Evolutionary conservation across 2,888 invertebrate species (phyloP).

Genomic region (Drosophila leonis): DNA sequence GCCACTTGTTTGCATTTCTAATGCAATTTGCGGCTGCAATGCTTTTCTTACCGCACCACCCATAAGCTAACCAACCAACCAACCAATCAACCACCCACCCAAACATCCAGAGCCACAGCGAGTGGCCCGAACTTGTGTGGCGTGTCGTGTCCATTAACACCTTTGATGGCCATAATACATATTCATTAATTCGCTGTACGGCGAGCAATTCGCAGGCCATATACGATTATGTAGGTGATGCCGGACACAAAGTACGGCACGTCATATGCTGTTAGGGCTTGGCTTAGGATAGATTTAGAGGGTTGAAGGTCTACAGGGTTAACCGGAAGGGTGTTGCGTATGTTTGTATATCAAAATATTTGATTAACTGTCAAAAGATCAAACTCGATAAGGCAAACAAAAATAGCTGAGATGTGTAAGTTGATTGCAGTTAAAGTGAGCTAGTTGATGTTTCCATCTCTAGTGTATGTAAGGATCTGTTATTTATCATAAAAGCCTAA

Average conservation of each 20-base stretch:
- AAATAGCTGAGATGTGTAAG: not conserved
- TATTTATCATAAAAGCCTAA: not conserved
- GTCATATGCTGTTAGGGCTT: not conserved
- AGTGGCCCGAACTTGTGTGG: conserved; percentile 66
- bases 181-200: conserved; percentile 73
- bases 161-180: conserved; percentile 80
- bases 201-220: conserved; percentile 44
- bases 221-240: conserved; percentile 18
- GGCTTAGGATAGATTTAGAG: not conserved
- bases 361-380: conserved; percentile 45
- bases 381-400: conserved; percentile 14
- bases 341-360: conserved; percentile 44
- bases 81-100: not conserved
- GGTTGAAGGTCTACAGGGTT: not conserved
- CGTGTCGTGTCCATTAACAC: conserved; percentile 81
- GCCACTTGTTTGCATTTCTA: conserved; percentile 77
- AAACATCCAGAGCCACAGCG: conserved; percentile 1
- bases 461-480: not conserved
- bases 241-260: conserved; percentile 3
- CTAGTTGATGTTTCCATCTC: not conserved
- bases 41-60: conserved; percentile 60
- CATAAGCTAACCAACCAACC: not conserved
- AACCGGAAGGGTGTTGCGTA: conserved; percentile 17
- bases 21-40: conserved; percentile 78
- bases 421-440: not conserved